phyloP scores from a whole-genome alignment of 2,113 vertebrate genomes.

The Pluvialis apricaria region DNA sequence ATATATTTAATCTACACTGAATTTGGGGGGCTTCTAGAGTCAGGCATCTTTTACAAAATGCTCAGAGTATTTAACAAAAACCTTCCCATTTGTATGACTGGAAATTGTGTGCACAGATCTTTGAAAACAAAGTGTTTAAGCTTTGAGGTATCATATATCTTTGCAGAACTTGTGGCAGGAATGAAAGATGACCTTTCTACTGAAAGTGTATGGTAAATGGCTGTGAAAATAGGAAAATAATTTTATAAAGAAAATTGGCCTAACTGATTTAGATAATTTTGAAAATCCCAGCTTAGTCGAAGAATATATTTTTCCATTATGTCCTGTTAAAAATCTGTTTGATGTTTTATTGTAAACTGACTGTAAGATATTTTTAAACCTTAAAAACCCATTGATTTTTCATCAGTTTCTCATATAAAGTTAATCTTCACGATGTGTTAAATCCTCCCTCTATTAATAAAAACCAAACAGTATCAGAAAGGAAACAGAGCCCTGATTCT shows the following conservation, averaged over 20 bases:
- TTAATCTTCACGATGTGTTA: constrained; percentile 55
- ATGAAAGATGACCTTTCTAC: constrained; percentile 1
- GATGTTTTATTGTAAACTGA: neutral
- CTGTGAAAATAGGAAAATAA: constrained; percentile 29
- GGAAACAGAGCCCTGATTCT: constrained; percentile 38
- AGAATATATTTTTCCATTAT: neutral
- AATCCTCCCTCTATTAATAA: constrained; percentile 69
- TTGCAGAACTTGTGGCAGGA: neutral
- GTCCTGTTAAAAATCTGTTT: neutral
- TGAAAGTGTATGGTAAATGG: neutral
- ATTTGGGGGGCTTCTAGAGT: neutral
- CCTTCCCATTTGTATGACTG: neutral
- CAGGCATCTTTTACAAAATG: neutral
- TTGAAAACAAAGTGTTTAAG: neutral
- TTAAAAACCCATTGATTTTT: constrained; percentile 17
- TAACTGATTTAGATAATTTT: constrained; percentile 16
- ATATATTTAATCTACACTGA: neutral
- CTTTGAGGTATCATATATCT: neutral
- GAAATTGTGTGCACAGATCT: constrained; percentile 2
- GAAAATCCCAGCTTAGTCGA: constrained; percentile 17
- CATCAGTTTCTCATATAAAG: constrained; percentile 38
- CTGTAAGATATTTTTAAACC: constrained; percentile 1
- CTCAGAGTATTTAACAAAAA: neutral
- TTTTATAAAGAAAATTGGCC: neutral
- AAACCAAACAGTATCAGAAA: constrained; percentile 68